Percentiles rank a stretch among this genome's conserved stretches.
These are phyloP conservation scores for Setophaga coronata DNA, from an alignment of 2,113 vertebrate genomes.

Conservation along the genomic window DNA sequence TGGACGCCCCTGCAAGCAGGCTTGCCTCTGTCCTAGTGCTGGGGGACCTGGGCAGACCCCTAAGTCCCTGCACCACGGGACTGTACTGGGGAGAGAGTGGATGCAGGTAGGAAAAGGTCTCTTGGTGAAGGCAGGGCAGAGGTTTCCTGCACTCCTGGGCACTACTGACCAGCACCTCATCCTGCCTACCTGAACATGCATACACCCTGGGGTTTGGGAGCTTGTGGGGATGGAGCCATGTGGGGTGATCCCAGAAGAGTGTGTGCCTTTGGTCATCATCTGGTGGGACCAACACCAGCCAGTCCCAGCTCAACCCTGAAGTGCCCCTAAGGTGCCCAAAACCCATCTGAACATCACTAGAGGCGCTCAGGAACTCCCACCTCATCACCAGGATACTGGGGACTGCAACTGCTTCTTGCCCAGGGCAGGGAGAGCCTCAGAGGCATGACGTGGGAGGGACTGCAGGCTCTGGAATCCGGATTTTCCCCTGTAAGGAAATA, in stretches of 20 bases:
- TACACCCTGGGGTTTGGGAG: accelerated
- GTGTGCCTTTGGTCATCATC: accelerated
- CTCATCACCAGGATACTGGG: accelerated
- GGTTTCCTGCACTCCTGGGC: neutral
- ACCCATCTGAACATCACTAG: accelerated
- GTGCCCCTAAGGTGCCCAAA: accelerated
- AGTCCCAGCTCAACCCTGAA: neutral
- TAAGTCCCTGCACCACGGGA: accelerated
- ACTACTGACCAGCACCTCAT: accelerated
- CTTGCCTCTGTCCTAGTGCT: neutral
- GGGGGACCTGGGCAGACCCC: neutral
- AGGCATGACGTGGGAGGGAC: neutral
- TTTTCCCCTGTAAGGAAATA: slow-evolving; percentile 32
- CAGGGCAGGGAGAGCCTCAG: neutral
- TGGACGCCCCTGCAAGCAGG: neutral
- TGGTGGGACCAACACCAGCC: accelerated
- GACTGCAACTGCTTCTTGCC: accelerated
- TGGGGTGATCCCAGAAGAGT: accelerated
- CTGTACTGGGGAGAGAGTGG: neutral
- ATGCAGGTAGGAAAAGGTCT: neutral
- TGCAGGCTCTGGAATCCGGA: neutral
- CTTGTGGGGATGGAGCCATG: neutral
- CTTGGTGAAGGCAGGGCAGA: accelerated
- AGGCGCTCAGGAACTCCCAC: accelerated
- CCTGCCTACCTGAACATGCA: accelerated